These are phyloP conservation scores for Carterocephalus palaemon DNA, from an alignment of 2,888 invertebrate species.

Conservation along the genomic window DNA sequence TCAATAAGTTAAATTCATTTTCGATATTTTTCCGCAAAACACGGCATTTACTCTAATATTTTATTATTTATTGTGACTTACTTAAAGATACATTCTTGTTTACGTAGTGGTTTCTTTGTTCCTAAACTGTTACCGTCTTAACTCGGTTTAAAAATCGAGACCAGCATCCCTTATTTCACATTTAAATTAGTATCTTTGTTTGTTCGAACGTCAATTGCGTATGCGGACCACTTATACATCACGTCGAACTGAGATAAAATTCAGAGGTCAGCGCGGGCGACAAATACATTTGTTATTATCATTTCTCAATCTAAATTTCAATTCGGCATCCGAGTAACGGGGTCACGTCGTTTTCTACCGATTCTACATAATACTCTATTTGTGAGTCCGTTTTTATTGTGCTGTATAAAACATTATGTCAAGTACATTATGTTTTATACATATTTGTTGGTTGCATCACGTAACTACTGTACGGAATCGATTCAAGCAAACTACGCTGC, in stretches of 20 bases:
- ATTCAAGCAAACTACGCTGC: conserved; percentile 30
- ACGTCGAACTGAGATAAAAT: conserved; percentile 49
- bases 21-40: no score
- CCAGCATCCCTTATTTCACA: conserved; percentile 61
- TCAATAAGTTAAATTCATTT: no score
- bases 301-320: conserved; percentile 71
- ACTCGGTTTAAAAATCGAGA: conserved; percentile 62
- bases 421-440: conserved; percentile 45
- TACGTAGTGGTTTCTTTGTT: no score
- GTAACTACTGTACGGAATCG: conserved; percentile 11
- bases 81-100: no score
- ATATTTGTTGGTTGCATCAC: conserved; percentile 32
- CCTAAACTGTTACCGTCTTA: no score
- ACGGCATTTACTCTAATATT: no score
- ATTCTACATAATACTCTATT: conserved; percentile 59
- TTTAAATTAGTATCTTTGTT: conserved; percentile 70
- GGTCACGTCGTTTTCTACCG: conserved; percentile 66
- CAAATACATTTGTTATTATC: conserved; percentile 68
- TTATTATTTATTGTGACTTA: no score
- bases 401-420: conserved; percentile 18
- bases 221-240: conserved; percentile 57
- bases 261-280: conserved; percentile 66
- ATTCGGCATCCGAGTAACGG: conserved; percentile 67
- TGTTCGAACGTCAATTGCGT: conserved; percentile 65
- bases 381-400: conserved; percentile 25